Evolutionary conservation across 2,113 vertebrate species (phyloP).

Genomic region (Alethe castanea): DNA sequence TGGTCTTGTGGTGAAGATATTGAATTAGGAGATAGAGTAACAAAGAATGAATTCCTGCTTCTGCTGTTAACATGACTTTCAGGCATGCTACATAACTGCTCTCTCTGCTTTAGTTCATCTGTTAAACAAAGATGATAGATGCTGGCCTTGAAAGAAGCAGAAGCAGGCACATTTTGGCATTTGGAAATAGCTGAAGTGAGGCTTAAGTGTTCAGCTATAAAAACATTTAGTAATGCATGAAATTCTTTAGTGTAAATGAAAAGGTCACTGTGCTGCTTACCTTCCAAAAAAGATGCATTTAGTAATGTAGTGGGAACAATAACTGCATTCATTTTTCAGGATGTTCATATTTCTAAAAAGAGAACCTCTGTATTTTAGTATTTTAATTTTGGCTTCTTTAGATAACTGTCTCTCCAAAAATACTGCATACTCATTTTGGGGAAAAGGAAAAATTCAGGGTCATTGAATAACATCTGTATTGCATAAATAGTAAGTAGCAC

Average conservation of each 20-base stretch:
- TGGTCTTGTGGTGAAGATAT: not conserved
- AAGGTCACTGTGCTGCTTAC: not conserved
- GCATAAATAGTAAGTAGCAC: slow-evolving; percentile 32
- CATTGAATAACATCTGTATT: slow-evolving; percentile 50
- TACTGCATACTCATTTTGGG: slow-evolving; percentile 34
- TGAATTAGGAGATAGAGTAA: not conserved
- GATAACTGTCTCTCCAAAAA: slow-evolving; percentile 57
- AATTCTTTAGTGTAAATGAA: slow-evolving; percentile 9
- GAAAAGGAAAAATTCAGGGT: slow-evolving; percentile 63
- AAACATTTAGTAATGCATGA: not conserved
- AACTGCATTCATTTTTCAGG: slow-evolving; percentile 37
- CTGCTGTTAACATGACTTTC: not conserved
- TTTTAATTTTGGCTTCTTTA: slow-evolving; percentile 48
- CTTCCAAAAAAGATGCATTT: not conserved
- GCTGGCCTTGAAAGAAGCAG: not conserved
- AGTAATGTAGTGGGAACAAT: not conserved
- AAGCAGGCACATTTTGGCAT: not conserved
- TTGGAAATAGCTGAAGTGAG: not conserved
- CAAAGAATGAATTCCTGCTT: not conserved
- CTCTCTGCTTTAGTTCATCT: not conserved
- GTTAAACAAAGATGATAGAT: not conserved
- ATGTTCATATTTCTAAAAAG: slow-evolving; percentile 47
- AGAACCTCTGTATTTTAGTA: slow-evolving; percentile 50
- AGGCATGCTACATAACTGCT: not conserved
- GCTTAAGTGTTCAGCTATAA: not conserved